These are phyloP conservation scores for Glyptemys insculpta DNA, from an alignment of 2,797 vertebrate species.

Conservation along the genomic window DNA sequence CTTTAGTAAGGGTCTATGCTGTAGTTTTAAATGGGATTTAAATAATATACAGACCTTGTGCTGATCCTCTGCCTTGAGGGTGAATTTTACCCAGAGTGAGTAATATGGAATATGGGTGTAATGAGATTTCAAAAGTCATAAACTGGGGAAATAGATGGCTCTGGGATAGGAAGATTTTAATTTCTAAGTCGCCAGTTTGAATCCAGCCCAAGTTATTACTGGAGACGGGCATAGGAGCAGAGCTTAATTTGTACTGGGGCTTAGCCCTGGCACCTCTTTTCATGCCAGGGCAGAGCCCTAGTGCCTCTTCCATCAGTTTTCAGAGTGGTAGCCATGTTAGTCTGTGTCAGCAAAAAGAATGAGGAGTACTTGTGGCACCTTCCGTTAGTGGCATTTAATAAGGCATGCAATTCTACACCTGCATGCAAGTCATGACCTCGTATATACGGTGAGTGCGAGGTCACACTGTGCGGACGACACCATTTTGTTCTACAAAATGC, in stretches of 20 bases:
- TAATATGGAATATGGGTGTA: neutral
- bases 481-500: neutral
- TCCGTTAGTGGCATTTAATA: neutral
- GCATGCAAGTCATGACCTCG: neutral
- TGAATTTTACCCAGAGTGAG: neutral
- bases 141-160: neutral
- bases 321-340: no score
- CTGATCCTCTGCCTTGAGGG: neutral
- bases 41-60: neutral
- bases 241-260: neutral
- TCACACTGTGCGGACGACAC: neutral
- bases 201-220: neutral
- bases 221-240: neutral
- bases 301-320: neutral
- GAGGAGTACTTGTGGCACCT: no score
- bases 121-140: neutral
- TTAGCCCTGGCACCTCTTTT: neutral
- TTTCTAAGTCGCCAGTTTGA: neutral
- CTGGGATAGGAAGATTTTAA: neutral
- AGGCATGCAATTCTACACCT: neutral
- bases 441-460: neutral
- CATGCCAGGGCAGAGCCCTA: neutral
- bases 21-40: neutral
- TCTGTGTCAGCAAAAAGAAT: no score
- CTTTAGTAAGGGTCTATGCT: neutral